Percentiles rank a stretch among this genome's conserved stretches.
Evolutionary conservation across 2,888 invertebrate species (phyloP).

Genomic region (Octodonta nipae): DNA sequence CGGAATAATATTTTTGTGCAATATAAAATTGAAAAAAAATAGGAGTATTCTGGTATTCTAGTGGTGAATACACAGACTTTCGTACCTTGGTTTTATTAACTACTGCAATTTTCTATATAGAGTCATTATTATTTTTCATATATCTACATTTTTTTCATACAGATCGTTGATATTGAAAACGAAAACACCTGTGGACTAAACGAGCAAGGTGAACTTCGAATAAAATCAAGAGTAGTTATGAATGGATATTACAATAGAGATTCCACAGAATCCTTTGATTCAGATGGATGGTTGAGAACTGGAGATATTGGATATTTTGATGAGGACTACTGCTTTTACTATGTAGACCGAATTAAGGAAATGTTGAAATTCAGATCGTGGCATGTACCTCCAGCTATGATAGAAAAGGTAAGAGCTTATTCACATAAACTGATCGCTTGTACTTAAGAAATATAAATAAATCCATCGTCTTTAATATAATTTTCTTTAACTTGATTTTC

Average conservation of each 20-base stretch:
- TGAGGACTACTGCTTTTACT: slow-evolving; percentile 37
- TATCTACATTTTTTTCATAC: too few species aligned
- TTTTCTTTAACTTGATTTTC: too few species aligned
- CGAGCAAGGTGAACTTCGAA: slow-evolving; percentile 39
- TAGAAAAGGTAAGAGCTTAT: slow-evolving; percentile 20
- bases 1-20: too few species aligned
- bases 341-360: slow-evolving; percentile 40
- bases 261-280: slow-evolving; percentile 34
- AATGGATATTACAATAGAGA: slow-evolving; percentile 39
- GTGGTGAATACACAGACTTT: background rate
- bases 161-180: slow-evolving; percentile 25
- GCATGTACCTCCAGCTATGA: slow-evolving; percentile 34
- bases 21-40: background rate
- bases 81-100: too few species aligned
- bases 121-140: background rate
- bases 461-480: too few species aligned
- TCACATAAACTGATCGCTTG: background rate
- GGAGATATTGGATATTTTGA: slow-evolving; percentile 43
- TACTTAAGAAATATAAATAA: too few species aligned
- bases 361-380: slow-evolving; percentile 39
- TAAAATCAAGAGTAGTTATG: slow-evolving; percentile 31
- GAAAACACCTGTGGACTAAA: slow-evolving; percentile 29
- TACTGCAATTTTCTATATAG: too few species aligned
- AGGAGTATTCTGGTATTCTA: background rate
- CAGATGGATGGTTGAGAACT: slow-evolving; percentile 39